Evolutionary conservation across 1,140 invertebrate genomes (phyloP).

Genomic region (Macrotrachela quadricornifera): DNA sequence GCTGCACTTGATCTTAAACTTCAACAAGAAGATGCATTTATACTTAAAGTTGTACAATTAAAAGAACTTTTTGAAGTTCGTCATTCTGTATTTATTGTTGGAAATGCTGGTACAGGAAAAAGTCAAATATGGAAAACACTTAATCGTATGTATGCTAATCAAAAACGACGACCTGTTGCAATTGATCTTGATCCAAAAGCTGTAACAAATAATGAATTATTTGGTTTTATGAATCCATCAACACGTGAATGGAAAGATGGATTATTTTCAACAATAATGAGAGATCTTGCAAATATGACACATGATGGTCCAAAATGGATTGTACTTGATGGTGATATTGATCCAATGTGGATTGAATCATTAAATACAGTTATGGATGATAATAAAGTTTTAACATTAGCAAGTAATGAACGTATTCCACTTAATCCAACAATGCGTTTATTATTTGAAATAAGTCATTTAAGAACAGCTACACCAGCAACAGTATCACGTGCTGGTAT

Average conservation of each 20-base stretch:
- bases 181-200: constrained; percentile 85
- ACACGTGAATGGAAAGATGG: constrained; percentile 31
- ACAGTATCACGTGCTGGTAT: constrained; percentile 19
- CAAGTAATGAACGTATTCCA: background rate
- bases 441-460: background rate
- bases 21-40: constrained; percentile 84
- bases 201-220: constrained; percentile 88
- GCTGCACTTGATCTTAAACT: constrained; percentile 63
- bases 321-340: constrained; percentile 9
- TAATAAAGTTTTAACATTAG: constrained; percentile 23
- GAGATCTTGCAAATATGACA: too few relatives aligned
- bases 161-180: constrained; percentile 62
- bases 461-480: background rate
- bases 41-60: constrained; percentile 72
- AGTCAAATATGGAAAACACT: constrained; percentile 83
- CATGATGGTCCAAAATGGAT: constrained; percentile 32
- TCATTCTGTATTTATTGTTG: constrained; percentile 84
- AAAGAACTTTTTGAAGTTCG: constrained; percentile 78
- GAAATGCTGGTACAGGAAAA: constrained; percentile 81
- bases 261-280: too few relatives aligned
- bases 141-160: constrained; percentile 65
- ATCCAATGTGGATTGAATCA: constrained; percentile 10
- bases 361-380: constrained; percentile 10
- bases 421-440: background rate
- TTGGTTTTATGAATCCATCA: constrained; percentile 82